Conservation (phyloP, 2,797 vertebrate species). For the Anolis apletophallus region DNA sequence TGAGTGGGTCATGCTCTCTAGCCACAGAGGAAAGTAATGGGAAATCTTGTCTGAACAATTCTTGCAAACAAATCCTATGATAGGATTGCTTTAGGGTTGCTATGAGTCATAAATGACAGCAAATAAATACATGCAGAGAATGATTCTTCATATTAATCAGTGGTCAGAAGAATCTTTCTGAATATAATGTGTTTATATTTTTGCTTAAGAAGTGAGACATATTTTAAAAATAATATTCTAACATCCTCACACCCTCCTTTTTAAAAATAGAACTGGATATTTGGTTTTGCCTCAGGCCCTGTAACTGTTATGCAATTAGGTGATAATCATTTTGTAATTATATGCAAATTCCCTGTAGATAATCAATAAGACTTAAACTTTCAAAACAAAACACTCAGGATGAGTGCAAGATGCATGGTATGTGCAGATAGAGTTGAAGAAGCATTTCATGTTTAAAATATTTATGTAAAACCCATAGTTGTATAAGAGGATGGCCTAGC, state of each 20-base stretch:
- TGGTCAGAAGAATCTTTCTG: neutral
- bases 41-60: no score
- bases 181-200: no score
- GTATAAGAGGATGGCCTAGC: neutral
- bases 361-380: constrained; percentile 4
- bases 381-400: neutral
- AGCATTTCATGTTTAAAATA: constrained; percentile 17
- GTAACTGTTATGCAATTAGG: neutral
- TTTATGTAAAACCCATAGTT: fast-evolving
- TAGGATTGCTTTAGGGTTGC: no score
- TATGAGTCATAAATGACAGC: no score
- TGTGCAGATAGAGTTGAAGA: constrained; percentile 18
- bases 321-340: constrained; percentile 24
- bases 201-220: neutral
- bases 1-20: no score
- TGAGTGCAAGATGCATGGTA: neutral
- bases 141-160: neutral
- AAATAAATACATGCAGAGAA: no score
- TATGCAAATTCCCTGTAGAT: constrained; percentile 3
- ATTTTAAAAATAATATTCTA: neutral
- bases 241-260: neutral
- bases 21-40: no score
- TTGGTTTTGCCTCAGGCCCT: neutral
- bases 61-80: no score
- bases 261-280: neutral